phyloP scores from a whole-genome alignment of 2,113 vertebrate species.

The Talpa occidentalis region DNA sequence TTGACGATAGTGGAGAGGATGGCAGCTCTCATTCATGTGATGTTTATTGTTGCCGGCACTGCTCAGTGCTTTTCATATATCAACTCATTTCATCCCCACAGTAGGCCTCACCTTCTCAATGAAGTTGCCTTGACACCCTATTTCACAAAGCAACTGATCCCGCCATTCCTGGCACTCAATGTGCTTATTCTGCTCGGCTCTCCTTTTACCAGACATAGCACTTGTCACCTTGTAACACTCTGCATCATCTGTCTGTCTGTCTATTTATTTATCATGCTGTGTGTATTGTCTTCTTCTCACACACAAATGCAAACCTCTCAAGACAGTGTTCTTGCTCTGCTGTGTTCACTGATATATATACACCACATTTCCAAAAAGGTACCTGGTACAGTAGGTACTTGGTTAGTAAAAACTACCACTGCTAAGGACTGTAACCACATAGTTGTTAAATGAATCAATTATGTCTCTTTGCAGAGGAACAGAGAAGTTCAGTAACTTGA shows the following conservation, averaged over 20 bases:
- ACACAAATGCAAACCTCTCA: rapidly evolving
- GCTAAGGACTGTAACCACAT: background rate
- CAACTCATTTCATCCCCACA: rapidly evolving
- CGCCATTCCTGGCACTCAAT: rapidly evolving
- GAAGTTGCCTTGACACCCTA: rapidly evolving
- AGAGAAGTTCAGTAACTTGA: background rate
- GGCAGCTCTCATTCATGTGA: rapidly evolving
- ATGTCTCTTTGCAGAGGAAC: background rate
- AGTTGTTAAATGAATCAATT: background rate
- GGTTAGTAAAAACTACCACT: background rate
- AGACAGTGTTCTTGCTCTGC: background rate
- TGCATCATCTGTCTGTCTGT: rapidly evolving
- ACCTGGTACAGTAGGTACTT: background rate
- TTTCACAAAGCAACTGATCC: background rate
- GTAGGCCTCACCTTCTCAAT: background rate
- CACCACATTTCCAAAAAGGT: background rate
- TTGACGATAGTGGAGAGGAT: rapidly evolving
- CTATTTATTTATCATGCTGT: rapidly evolving
- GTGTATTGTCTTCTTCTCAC: background rate
- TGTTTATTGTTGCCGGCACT: rapidly evolving
- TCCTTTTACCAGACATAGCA: too few relatives aligned
- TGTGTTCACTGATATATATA: background rate
- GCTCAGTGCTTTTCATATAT: rapidly evolving
- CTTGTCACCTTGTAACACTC: background rate
- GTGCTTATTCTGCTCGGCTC: background rate